Base-by-base conservation (phyloP, 1,140 invertebrate genomes). In the Aphaenogaster ashmeadi region DNA sequence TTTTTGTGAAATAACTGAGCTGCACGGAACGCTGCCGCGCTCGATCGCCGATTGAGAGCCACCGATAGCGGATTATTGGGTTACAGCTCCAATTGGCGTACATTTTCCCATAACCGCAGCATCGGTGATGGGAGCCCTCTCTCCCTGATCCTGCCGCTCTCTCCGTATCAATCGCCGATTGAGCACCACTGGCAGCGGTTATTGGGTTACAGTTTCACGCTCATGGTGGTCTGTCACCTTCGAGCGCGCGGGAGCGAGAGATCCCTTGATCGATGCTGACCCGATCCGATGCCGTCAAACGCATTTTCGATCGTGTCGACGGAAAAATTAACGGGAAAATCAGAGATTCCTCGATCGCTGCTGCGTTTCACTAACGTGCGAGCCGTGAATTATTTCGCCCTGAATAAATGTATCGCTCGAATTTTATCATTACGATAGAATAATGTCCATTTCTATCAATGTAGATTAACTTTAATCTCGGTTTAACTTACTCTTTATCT, bases 151-250 rank as follows among this genome's bases (percentile, higher is more conserved):
- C 58, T 15, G 11, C 4, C 27, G 47, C 27, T 58, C 54, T 77
- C 54, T 18, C 11, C n/a, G n/a, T 41, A 38, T 44, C 36, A 4
- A 13, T 56, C 56, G 15, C 7, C 41, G 62, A 90, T 85, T 89
- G 91, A 91, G 89, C 87, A 54, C 54, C 88, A 88, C 90, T 91
- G 90, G 62, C 69, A 38, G 78, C 83, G 90, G 88, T 91, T 91
- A 88, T 91, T 91, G 88, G 88, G 90, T 91, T 91, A 91, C 78
- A 89, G 86, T 91, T 91, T 88, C 89, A 86, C 89, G 89, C 89
- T 91, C 89, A 91, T 89, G 89, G 89, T 91, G 89, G 89, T 91
- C 89, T 90, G 87, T 91, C 89, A 91, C 89, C 89, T 89, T 90
- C 50, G 64, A 52, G 75, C 50, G 21, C 60, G 78, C 58, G 86